These are phyloP conservation scores for Chaetorhynchus papuensis DNA, from an alignment of 2,113 vertebrate genomes.

Conservation along the genomic window DNA sequence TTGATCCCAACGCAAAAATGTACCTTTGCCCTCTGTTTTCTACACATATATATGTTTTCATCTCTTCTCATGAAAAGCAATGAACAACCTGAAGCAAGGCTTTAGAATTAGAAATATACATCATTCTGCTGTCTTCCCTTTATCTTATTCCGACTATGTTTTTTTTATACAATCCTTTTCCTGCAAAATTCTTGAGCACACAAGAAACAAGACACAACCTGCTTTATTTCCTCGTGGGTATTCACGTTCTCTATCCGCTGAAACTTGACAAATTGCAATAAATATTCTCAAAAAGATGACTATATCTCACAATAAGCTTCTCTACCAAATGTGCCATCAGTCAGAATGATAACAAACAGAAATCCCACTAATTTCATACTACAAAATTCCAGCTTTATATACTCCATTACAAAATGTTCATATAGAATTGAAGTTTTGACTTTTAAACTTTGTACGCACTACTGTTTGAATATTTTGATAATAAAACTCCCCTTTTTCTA, in stretches of 20 bases:
- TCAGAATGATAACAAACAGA: neutral
- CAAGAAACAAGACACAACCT: neutral
- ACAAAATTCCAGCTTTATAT: neutral
- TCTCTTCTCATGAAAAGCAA: neutral
- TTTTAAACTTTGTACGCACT: neutral
- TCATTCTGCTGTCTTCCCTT: neutral
- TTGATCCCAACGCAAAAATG: neutral
- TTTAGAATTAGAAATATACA: neutral
- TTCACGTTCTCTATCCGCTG: neutral
- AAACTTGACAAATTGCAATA: neutral
- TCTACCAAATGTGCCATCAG: neutral
- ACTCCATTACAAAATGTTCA: neutral
- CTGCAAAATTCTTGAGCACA: neutral
- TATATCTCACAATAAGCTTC: neutral
- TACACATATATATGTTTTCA: neutral
- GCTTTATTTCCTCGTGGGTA: neutral
- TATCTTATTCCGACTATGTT: neutral
- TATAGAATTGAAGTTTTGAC: neutral
- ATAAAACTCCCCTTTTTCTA: neutral
- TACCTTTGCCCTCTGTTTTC: neutral
- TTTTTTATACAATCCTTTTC: neutral
- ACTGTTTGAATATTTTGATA: neutral
- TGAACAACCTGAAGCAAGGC: neutral
- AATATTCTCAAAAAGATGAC: neutral
- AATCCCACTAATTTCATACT: neutral